These are phyloP conservation scores for Drosophila borealis DNA, from an alignment of 2,888 invertebrate genomes.

Conservation along the genomic window DNA sequence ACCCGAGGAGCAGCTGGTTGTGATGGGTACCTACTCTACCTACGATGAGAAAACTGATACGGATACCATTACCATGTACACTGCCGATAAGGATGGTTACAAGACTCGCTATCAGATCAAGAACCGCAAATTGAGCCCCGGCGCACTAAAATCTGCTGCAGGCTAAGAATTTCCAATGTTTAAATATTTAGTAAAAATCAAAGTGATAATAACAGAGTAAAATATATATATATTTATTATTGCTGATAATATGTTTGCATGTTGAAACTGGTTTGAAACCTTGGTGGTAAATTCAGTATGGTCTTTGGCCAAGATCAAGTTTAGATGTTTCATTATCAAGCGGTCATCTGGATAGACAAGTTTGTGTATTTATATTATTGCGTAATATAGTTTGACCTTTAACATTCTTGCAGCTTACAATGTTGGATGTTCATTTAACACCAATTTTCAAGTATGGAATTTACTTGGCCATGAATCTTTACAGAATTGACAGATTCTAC, in stretches of 20 bases:
- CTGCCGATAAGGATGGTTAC: slow-evolving; percentile 84
- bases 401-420: slow-evolving; percentile 11
- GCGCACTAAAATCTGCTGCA: slow-evolving; percentile 76
- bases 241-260: slow-evolving; percentile 16
- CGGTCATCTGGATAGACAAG: slow-evolving; percentile 55
- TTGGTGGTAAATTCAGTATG: slow-evolving; percentile 23
- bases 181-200: slow-evolving; percentile 14
- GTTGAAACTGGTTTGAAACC: slow-evolving; percentile 59
- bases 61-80: slow-evolving; percentile 83
- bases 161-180: slow-evolving; percentile 59
- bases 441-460: background rate
- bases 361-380: slow-evolving; percentile 42
- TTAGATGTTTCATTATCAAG: slow-evolving; percentile 51
- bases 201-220: slow-evolving; percentile 26
- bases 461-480: slow-evolving; percentile 8
- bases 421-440: slow-evolving; percentile 6
- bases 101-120: slow-evolving; percentile 81
- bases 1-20: slow-evolving; percentile 81
- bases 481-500: background rate
- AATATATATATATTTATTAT: slow-evolving; percentile 22
- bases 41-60: slow-evolving; percentile 82
- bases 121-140: slow-evolving; percentile 78
- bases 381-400: slow-evolving; percentile 63
- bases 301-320: slow-evolving; percentile 60
- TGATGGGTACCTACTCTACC: slow-evolving; percentile 81